These are phyloP conservation scores for Macrosteles quadrilineatus DNA, from an alignment of 1,140 invertebrate species.

Conservation along the genomic window DNA sequence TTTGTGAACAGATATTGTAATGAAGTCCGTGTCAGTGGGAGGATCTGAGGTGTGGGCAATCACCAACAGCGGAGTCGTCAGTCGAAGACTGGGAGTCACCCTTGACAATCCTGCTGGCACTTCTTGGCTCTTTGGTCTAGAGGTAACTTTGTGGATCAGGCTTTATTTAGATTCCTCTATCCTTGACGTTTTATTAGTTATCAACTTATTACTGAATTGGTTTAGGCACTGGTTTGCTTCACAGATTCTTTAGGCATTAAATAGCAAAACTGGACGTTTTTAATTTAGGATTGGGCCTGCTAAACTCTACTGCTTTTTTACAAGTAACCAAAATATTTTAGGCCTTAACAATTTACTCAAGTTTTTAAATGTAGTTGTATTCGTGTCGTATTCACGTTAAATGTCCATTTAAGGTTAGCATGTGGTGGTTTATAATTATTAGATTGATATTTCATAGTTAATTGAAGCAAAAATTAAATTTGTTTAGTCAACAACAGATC, in stretches of 20 bases:
- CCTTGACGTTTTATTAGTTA: neutral
- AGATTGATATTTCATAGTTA: too few species aligned
- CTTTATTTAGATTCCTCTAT: neutral
- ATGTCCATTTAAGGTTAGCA: too few species aligned
- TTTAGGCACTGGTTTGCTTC: neutral
- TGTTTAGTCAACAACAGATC: too few species aligned
- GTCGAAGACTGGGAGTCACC: conserved; percentile 69
- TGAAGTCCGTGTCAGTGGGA: conserved; percentile 63
- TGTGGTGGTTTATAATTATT: too few species aligned
- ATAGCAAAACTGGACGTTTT: too few species aligned
- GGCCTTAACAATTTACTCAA: too few species aligned
- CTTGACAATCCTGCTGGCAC: conserved; percentile 67
- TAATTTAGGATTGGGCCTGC: too few species aligned
- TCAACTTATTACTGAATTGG: neutral
- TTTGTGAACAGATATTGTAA: conserved; percentile 2
- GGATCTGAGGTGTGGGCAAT: conserved; percentile 71
- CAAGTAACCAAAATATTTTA: too few species aligned
- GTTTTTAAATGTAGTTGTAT: too few species aligned
- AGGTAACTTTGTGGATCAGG: conserved; percentile 50
- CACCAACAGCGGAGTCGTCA: conserved; percentile 68
- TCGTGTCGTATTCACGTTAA: too few species aligned
- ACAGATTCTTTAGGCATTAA: neutral
- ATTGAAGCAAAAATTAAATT: too few species aligned
- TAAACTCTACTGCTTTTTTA: too few species aligned
- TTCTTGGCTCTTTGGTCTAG: conserved; percentile 72